Conservation (phyloP, 2,888 invertebrate species). For the Argyresthia albistria region DNA sequence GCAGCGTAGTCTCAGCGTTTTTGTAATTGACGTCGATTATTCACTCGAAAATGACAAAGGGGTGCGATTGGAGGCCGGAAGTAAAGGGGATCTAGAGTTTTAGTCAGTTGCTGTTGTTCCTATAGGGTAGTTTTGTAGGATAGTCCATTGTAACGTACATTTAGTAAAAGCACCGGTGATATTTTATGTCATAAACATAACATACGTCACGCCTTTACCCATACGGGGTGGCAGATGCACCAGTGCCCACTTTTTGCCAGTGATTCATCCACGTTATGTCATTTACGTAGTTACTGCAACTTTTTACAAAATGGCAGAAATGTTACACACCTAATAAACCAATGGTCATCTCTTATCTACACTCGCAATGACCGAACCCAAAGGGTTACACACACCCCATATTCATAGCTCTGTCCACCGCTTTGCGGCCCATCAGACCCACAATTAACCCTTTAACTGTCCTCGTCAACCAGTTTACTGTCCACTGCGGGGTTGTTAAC, state of each 20-base stretch:
- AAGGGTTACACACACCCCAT: background rate
- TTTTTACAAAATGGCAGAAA: too few relatives aligned
- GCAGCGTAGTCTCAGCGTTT: background rate
- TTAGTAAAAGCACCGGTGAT: too few relatives aligned
- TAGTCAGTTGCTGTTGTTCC: background rate
- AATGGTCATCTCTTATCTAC: too few relatives aligned
- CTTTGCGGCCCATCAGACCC: slow-evolving; percentile 38
- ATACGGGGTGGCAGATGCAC: too few relatives aligned
- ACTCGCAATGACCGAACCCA: too few relatives aligned
- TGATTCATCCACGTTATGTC: too few relatives aligned
- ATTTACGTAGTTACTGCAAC: too few relatives aligned
- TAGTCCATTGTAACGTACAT: too few relatives aligned
- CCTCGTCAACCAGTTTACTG: slow-evolving; percentile 40
- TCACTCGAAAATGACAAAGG: slow-evolving; percentile 1
- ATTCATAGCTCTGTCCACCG: slow-evolving; percentile 43
- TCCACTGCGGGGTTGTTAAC: slow-evolving; percentile 42
- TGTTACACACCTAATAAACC: too few relatives aligned
- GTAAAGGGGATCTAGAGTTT: background rate
- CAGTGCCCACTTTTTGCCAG: too few relatives aligned
- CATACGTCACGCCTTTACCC: too few relatives aligned
- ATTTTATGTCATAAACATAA: too few relatives aligned
- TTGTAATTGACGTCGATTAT: slow-evolving; percentile 1
- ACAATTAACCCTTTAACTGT: slow-evolving; percentile 59
- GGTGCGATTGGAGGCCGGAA: background rate
- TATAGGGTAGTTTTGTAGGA: background rate